Evolutionary conservation across 2,113 vertebrate genomes (phyloP), one percentile per base, ranked within the genome.

Genomic region (Neotoma lepida): DNA sequence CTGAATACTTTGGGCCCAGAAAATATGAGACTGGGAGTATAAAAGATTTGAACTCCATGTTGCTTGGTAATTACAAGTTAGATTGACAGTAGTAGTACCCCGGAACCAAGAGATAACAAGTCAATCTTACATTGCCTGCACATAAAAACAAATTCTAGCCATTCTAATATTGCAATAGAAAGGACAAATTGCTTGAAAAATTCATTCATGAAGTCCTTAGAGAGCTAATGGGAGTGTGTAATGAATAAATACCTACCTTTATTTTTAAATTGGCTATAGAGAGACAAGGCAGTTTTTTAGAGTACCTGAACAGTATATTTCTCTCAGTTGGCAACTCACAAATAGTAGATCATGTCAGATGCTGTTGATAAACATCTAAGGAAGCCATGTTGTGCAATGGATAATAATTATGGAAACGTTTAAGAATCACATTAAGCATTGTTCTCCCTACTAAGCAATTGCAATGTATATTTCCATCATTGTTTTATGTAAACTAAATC

Each of bases 401-500:
- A n/a, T 76, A 70, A 80, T 84, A 66, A 74, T 94, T 64, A 85
- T 68, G 58, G 44, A 85, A 93, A 61, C 2, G 6, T 93, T 92
- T 94, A 58, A 92, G 91, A 90, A 87, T 93, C 74, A 17, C 14
- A 97, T 63, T 86, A 80, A 95, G 51, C 13, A 89, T 56, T 95
- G 80, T 94, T 93, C 49, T 95, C 64, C 89, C 14, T 86, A 18
- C 26, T 85, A 86, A 81, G 58, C 3, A 96, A 61, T 89, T 93
- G 84, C 70, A 89, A 91, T 95, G 96, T 96, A 85, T 97, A 88
- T 94, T 91, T 91, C 64, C 91, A 86, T 85, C 46, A 87, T 88
- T 94, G 91, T 96, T 95, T 88, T 73, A 93, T 97, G 97, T 96
- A 95, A 97, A 94, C 64, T 89, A 51, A 94, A 95, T 46, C 78